Conservation (phyloP, 2,113 vertebrate species). For the Cynoglossus semilaevis region DNA sequence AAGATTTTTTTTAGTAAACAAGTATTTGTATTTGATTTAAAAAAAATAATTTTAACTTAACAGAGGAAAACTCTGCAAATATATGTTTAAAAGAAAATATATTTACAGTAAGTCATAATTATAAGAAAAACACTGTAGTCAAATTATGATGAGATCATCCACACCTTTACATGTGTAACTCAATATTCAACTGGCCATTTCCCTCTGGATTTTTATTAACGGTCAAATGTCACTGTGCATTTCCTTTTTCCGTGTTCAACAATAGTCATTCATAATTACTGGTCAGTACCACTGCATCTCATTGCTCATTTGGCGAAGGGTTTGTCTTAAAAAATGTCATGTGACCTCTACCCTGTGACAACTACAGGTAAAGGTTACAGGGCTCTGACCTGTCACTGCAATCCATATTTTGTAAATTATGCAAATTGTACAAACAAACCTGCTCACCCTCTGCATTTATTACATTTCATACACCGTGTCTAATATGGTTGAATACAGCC, state of each 20-base stretch:
- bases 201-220: not conserved
- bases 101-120: no score
- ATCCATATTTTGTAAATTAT: not conserved
- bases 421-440: not conserved
- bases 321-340: conserved; percentile 9
- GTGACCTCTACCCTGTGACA: conserved; percentile 22
- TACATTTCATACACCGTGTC: no score
- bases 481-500: no score
- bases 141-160: not conserved
- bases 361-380: not conserved
- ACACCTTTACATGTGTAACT: not conserved
- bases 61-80: no score
- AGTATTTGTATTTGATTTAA: no score
- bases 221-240: conserved; percentile 21
- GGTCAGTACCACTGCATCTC: conserved; percentile 12
- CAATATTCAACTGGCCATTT: not conserved
- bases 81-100: no score
- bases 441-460: not conserved
- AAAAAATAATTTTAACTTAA: no score
- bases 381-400: not conserved
- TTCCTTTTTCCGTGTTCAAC: conserved; percentile 11
- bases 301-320: not conserved
- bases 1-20: no score
- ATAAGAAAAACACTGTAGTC: not conserved
- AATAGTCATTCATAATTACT: conserved; percentile 21